A percentile compares a stretch with the other conserved stretches of the same genome.
phyloP scores from a whole-genome alignment of 2,888 invertebrate species.

The Erannis defoliaria region DNA sequence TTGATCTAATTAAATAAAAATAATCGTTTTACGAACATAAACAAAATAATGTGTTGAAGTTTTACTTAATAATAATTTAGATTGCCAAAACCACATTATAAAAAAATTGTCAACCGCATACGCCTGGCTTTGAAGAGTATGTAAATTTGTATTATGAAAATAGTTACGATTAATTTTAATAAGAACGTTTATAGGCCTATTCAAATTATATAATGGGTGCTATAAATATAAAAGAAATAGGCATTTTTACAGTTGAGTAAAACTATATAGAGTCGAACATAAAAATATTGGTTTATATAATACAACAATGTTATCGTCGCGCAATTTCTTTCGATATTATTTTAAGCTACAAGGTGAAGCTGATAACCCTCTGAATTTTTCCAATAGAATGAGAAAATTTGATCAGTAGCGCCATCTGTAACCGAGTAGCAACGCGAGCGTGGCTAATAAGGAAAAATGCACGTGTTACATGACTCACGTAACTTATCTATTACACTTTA shows the following conservation, averaged over 20 bases:
- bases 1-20: too few relatives aligned
- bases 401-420: slow-evolving; percentile 36
- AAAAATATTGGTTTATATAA: slow-evolving; percentile 27
- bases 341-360: slow-evolving; percentile 28
- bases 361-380: slow-evolving; percentile 27
- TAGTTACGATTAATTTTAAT: not conserved
- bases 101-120: not conserved
- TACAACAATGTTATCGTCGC: slow-evolving; percentile 28
- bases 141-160: not conserved
- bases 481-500: slow-evolving; percentile 22
- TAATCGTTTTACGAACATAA: not conserved
- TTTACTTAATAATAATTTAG: too few relatives aligned
- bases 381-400: slow-evolving; percentile 14
- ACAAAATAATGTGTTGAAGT: too few relatives aligned
- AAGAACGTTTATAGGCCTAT: slow-evolving; percentile 15
- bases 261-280: slow-evolving; percentile 16
- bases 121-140: not conserved
- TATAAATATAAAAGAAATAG: slow-evolving; percentile 16
- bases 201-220: slow-evolving; percentile 16
- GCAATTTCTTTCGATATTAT: slow-evolving; percentile 26
- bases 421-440: slow-evolving; percentile 22
- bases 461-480: slow-evolving; percentile 27
- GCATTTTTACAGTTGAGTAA: slow-evolving; percentile 22
- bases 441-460: slow-evolving; percentile 27
- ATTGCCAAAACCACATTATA: too few relatives aligned